These are phyloP conservation scores for Polietes domitor DNA, from an alignment of 2,888 invertebrate species.

Conservation along the genomic window DNA sequence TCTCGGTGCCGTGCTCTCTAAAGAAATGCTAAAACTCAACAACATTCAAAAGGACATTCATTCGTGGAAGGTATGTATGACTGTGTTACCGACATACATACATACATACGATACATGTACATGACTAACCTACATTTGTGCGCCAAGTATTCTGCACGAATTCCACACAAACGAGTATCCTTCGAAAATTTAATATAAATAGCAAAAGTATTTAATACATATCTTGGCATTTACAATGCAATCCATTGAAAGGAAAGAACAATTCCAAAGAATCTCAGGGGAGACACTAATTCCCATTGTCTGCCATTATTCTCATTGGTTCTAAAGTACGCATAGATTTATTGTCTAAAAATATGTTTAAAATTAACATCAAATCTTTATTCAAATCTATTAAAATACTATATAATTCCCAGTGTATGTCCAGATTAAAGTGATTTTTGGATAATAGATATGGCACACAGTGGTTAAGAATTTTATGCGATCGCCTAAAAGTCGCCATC, in stretches of 20 bases:
- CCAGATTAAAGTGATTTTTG: too few relatives aligned
- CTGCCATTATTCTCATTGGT: too few relatives aligned
- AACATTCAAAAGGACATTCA: background rate
- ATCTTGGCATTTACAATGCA: background rate
- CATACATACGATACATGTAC: too few relatives aligned
- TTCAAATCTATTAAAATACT: too few relatives aligned
- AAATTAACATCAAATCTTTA: too few relatives aligned
- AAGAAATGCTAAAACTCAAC: background rate
- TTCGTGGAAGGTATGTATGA: background rate
- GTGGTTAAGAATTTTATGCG: too few relatives aligned
- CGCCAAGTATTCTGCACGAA: background rate
- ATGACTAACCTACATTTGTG: background rate
- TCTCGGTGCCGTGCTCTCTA: background rate
- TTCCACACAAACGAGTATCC: background rate
- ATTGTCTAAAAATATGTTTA: too few relatives aligned
- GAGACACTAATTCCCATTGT: too few relatives aligned
- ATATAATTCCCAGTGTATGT: too few relatives aligned
- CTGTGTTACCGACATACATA: background rate
- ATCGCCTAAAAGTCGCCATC: too few relatives aligned
- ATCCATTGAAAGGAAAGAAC: background rate
- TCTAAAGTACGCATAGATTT: too few relatives aligned
- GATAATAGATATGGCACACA: too few relatives aligned
- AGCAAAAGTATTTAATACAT: constrained; percentile 6
- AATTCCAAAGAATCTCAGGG: background rate
- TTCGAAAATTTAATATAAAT: background rate